Evolutionary conservation across 2,797 vertebrate species (phyloP), one percentile per base, ranked within the genome.

Genomic region (Vespertilio murinus): DNA sequence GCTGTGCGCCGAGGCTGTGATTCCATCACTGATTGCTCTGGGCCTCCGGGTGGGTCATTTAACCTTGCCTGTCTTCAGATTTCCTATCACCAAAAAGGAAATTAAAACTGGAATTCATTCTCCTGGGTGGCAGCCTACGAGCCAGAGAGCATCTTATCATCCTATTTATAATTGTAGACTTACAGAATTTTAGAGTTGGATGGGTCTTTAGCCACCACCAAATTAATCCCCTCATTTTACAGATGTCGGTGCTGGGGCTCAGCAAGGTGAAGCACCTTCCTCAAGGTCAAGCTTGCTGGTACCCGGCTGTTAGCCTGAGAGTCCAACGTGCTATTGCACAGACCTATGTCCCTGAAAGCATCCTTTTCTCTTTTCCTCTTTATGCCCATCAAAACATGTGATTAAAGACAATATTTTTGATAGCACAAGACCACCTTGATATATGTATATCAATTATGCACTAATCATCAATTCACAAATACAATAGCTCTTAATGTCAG

Each of bases 21-120:
- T 94, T 93, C 74, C 35, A 78, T 71, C 17, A n/a, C 81, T 96
- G 92, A 96, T 94, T 96, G 74, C 42, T 90, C 81, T 92, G 85
- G 84, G 52, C 74, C 61, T 95, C 49, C 13, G 22, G 75, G 82
- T 80, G 59, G 96, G 95, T 96, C 92, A 97, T 93, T 96, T 96
- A 96, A 97, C 95, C 91, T 95, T 96, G 90, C 84, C 81, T 94
- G 70, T 88, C 88, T 96, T 97, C 85, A 96, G 94, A 94, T 95
- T 93, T 94, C 90, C 85, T 97, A 95, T 95, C 95, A 88, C 87
- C 90, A 93, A 95, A 95, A 95, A 95, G 94, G 95, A 97, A 97
- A 97, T 97, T 97, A 97, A 97, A 97, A 95, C 81, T 95, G 59
- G 85, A 97, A 94, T 90, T 94, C 74, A 90, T 94, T 96, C 93